Conservation (phyloP, 2,888 invertebrate genomes). For the Halictus ligatus region DNA sequence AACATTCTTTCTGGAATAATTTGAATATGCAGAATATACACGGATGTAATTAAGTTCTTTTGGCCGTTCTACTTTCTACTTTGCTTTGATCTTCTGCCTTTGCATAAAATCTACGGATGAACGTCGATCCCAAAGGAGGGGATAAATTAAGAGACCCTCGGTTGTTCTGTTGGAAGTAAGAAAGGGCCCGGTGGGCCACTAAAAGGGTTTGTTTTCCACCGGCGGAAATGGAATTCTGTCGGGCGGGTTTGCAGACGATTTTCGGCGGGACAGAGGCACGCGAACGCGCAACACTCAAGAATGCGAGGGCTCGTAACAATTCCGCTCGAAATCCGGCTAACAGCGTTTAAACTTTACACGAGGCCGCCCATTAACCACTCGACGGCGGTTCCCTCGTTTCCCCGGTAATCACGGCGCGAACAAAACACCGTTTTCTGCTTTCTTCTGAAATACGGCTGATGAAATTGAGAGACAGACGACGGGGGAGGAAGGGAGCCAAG, state of each 20-base stretch:
- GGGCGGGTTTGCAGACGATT: neutral
- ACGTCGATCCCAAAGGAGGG: neutral
- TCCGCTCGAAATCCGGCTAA: conserved; percentile 20
- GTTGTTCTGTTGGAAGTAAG: neutral
- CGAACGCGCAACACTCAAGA: neutral
- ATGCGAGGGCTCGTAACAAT: conserved; percentile 14
- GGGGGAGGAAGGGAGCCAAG: neutral
- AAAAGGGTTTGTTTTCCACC: neutral
- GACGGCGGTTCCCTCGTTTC: conserved; percentile 10
- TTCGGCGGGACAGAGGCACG: conserved; percentile 6
- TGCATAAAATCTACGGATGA: neutral
- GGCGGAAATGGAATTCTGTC: neutral
- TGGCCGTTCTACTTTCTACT: neutral
- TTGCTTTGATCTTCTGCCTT: neutral
- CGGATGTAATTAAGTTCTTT: neutral
- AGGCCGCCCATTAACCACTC: conserved; percentile 36
- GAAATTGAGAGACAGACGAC: neutral
- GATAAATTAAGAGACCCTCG: neutral
- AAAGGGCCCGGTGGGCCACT: neutral
- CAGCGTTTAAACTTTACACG: conserved; percentile 44
- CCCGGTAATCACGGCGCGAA: conserved; percentile 8
- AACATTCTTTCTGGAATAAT: neutral
- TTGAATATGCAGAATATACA: neutral
- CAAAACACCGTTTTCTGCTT: conserved; percentile 8
- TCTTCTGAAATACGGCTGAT: conserved; percentile 5